Evolutionary conservation across 64 coral and sea anemone genomes (phyloP), one percentile per base, ranked within the genome.

Genomic region (Platygyra sinensis): DNA sequence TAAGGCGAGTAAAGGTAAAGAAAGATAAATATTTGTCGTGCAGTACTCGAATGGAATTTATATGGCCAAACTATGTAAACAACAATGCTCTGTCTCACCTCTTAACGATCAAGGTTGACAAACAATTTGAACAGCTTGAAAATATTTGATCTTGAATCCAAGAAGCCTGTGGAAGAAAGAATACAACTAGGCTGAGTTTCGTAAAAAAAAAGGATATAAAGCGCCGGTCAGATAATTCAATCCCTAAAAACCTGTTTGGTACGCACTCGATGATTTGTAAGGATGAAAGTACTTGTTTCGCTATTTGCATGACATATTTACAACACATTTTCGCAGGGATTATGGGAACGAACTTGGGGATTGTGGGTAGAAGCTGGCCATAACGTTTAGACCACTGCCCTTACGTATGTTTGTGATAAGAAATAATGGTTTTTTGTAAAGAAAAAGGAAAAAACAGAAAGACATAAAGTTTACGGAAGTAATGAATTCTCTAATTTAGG

Each of bases 11-110:
- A 42, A 83, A 64, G 20, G 63, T 20, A 10, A 83, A 33, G 61
- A 20, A 67, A 83, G 30, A 65, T 83, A 64, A 83, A 83, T 83
- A 83, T 83, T 83, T 83, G 80, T 50, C 17, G 24, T 83, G 32
- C 0, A 42, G 60, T 46, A 83, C 80, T 83, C 80, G 80, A 67
- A 61, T 83, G 60, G 32, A 67, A 67, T 83, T 80, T 80, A 80
- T 80, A 17, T 59, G 52, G 31, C 63, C 80, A 39, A 22, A 83
- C 33, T 59, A 67, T 46, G 80, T 83, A 83, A 83, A 82, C 79
- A 82, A 79, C 12, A 55, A 62, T 18, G 18, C 5, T 62, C 7
- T 29, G 16, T 64, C 80, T 83, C 60, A 83, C 80, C 61, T 83
- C 32, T 67, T 69, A 83, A 83, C 30, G 60, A 67, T 83, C 60